Evolutionary conservation across 2,797 vertebrate species (phyloP).

Genomic region (Brachyrhaphis roseni): DNA sequence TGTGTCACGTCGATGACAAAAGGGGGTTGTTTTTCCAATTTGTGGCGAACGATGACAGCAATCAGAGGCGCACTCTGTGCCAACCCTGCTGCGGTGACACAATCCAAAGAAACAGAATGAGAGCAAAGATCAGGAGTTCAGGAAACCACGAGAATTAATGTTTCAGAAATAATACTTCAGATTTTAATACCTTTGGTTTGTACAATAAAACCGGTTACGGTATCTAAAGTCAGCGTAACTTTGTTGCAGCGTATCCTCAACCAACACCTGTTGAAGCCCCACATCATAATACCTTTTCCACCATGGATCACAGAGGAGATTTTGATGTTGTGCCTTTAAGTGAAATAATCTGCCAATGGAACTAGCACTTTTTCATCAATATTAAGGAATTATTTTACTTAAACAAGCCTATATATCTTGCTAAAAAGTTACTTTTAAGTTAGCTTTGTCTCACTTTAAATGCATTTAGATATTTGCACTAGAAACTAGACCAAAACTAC

Average conservation of each 20-base stretch:
- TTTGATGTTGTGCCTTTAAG: neutral
- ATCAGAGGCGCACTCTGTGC: conserved; percentile 11
- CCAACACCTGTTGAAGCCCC: neutral
- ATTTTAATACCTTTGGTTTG: neutral
- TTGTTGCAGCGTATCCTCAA: neutral
- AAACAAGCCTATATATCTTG: no score
- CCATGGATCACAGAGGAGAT: neutral
- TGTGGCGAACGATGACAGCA: conserved; percentile 18
- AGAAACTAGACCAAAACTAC: no score
- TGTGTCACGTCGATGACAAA: conserved; percentile 35
- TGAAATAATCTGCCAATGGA: no score
- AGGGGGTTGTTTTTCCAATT: conserved; percentile 35
- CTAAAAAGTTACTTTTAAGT: no score
- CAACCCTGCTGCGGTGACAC: conserved; percentile 7
- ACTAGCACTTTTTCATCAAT: no score
- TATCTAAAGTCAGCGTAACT: no score
- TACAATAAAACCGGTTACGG: neutral
- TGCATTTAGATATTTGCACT: no score
- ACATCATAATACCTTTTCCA: neutral
- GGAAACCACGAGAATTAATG: neutral
- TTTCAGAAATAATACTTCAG: neutral
- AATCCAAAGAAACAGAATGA: neutral
- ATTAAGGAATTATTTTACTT: no score
- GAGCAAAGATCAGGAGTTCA: neutral
- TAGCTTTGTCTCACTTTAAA: no score